Conservation (phyloP, 2,888 invertebrate genomes). For the Drosophila birchii region DNA sequence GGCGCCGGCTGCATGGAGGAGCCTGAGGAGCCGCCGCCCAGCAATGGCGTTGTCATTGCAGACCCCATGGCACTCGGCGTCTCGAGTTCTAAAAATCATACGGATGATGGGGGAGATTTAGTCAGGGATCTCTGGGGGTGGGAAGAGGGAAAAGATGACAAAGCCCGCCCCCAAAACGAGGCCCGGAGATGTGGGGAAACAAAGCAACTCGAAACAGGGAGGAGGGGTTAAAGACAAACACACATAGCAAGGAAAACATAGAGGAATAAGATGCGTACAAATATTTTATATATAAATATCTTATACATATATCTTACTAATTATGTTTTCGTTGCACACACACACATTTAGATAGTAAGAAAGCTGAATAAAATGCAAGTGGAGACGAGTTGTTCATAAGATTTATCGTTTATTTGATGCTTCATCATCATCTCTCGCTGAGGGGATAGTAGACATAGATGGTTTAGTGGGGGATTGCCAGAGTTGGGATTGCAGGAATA, state of each 20-base stretch:
- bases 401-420: conserved; percentile 62
- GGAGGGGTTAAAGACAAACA: conserved; percentile 31
- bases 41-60: conserved; percentile 41
- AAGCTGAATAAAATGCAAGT: conserved; percentile 69
- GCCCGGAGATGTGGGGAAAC: neutral
- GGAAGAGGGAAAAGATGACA: conserved; percentile 2
- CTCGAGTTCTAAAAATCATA: conserved; percentile 61
- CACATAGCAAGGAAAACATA: conserved; percentile 4
- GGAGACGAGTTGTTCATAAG: conserved; percentile 60
- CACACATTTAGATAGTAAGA: conserved; percentile 10
- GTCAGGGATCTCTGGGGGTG: conserved; percentile 24
- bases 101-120: conserved; percentile 25
- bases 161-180: conserved; percentile 5
- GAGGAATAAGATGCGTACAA: neutral
- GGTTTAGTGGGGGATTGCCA: conserved; percentile 15
- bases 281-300: neutral
- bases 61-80: conserved; percentile 53
- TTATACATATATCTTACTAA: neutral
- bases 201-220: conserved; percentile 27
- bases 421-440: conserved; percentile 22
- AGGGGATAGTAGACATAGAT: conserved; percentile 42
- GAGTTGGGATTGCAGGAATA: conserved; percentile 23
- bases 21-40: conserved; percentile 14
- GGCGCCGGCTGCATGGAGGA: conserved; percentile 39
- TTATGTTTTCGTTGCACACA: conserved; percentile 3